These are phyloP conservation scores for Platalea minor DNA, from an alignment of 2,797 vertebrate species.

Conservation along the genomic window DNA sequence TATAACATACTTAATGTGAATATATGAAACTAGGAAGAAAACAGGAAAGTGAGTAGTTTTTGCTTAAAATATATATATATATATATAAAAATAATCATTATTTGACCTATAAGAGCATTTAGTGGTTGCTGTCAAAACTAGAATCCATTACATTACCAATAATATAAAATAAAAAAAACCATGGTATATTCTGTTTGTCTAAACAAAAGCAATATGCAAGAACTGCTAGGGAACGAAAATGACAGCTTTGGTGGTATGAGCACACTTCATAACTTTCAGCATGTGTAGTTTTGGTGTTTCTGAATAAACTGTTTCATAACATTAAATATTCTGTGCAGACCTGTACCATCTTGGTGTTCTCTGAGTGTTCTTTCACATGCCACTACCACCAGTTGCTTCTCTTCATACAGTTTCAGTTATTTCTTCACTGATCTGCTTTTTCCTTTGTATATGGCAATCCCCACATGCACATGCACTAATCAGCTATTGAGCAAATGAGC, in stretches of 20 bases:
- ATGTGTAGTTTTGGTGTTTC: not conserved
- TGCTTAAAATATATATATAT: not conserved
- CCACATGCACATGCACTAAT: not conserved
- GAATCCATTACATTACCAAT: not conserved
- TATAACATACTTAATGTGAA: not conserved
- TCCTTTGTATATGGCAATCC: rapidly evolving
- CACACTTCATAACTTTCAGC: not conserved
- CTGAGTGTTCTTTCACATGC: not conserved
- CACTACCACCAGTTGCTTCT: not conserved
- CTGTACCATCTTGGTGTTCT: not conserved
- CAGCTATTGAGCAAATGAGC: not conserved
- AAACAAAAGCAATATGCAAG: not conserved
- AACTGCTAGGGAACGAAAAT: not conserved
- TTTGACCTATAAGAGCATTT: not conserved
- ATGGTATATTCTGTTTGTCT: not conserved
- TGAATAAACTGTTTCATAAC: not conserved
- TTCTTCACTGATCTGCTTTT: not conserved
- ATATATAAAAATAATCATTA: not conserved
- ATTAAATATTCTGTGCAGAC: not conserved
- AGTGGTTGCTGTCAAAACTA: not conserved
- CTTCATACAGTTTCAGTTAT: not conserved
- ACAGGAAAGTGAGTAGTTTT: not conserved
- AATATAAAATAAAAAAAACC: not conserved
- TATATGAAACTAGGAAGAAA: not conserved
- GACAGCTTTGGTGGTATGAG: not conserved